Conservation (phyloP, 2,888 invertebrate species). For the Parnassius mnemosyne region DNA sequence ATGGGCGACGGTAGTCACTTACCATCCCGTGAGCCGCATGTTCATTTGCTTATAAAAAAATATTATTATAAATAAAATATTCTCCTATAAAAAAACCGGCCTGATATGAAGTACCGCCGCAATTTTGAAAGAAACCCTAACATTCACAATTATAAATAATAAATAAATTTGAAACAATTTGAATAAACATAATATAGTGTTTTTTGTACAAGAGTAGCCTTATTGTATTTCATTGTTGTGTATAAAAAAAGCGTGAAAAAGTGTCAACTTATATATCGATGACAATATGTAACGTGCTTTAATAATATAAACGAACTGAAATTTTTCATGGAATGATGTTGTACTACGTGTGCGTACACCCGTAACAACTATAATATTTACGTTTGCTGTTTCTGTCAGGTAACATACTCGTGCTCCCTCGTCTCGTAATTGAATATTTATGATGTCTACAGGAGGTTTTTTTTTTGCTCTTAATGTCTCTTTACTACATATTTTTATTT, state of each 20-base stretch:
- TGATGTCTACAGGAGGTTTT: slow-evolving; percentile 1
- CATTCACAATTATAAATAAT: no score
- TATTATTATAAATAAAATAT: no score
- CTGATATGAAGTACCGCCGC: no score
- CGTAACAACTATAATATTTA: slow-evolving; percentile 26
- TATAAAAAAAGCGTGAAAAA: background rate
- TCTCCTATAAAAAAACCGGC: no score
- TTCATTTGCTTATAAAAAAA: no score
- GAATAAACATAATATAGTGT: no score
- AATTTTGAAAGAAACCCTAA: no score
- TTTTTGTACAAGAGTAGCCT: background rate
- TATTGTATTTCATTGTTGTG: background rate
- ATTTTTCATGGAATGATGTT: slow-evolving; percentile 16
- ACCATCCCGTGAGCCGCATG: no score
- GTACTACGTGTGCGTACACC: slow-evolving; percentile 15
- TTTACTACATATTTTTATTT: background rate
- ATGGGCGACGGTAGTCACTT: no score
- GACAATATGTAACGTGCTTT: slow-evolving; percentile 10
- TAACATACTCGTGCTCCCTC: slow-evolving; percentile 14
- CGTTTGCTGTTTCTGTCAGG: slow-evolving; percentile 21
- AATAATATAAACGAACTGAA: slow-evolving; percentile 18
- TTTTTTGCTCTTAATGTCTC: slow-evolving; percentile 10
- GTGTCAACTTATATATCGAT: background rate
- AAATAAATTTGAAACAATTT: no score
- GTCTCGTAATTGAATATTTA: slow-evolving; percentile 24